These are phyloP conservation scores for Melospiza georgiana DNA, from an alignment of 2,113 vertebrate species.

Conservation along the genomic window DNA sequence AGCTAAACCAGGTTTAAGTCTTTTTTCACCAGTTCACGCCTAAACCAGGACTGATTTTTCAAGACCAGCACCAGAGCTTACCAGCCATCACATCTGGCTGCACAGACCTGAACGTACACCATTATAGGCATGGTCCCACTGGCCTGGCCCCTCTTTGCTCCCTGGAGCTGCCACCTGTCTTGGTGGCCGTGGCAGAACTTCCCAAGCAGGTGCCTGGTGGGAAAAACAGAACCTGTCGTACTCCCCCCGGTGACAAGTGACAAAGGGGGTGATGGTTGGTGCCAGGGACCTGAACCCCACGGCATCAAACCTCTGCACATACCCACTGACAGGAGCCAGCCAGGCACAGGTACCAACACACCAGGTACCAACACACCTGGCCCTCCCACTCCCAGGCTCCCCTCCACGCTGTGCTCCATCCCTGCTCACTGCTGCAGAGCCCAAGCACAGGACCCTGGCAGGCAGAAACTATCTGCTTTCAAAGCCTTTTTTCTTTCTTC, in stretches of 20 bases:
- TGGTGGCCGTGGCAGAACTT: neutral
- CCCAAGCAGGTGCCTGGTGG: neutral
- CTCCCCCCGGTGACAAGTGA: neutral
- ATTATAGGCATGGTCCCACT: neutral
- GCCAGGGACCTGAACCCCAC: neutral
- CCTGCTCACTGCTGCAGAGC: neutral
- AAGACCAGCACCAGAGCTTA: neutral
- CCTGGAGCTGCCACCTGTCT: neutral
- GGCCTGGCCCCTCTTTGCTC: neutral
- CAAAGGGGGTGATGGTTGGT: neutral
- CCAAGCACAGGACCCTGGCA: neutral
- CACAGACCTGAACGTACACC: neutral
- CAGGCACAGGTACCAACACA: neutral
- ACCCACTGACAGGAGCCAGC: neutral
- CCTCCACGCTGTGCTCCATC: neutral
- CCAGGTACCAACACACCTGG: neutral
- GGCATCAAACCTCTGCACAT: neutral
- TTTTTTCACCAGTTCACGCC: neutral
- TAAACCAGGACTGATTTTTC: neutral
- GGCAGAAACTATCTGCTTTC: neutral
- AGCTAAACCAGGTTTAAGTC: neutral
- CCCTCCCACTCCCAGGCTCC: accelerated
- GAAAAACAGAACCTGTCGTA: neutral
- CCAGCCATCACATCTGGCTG: neutral
- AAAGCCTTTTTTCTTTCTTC: neutral